These are phyloP conservation scores for Poicephalus gulielmi DNA, from an alignment of 2,113 vertebrate genomes.

Conservation along the genomic window DNA sequence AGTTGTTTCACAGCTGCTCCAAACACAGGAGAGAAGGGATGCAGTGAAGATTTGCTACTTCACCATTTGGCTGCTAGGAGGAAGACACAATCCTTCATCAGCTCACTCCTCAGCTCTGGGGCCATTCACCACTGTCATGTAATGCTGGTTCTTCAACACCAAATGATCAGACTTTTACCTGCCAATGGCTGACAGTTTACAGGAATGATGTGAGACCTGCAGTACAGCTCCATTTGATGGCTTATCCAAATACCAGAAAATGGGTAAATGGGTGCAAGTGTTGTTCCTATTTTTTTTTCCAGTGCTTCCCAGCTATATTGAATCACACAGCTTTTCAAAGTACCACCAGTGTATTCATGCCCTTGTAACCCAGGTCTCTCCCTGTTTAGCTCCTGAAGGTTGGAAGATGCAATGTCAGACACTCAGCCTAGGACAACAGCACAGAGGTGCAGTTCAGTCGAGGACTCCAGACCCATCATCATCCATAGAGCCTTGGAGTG, in stretches of 20 bases:
- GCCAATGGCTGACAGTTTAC: background rate
- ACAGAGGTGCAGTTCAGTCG: rapidly evolving
- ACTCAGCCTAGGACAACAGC: background rate
- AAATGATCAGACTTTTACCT: background rate
- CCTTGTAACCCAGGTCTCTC: background rate
- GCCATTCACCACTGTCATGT: background rate
- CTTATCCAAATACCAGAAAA: background rate
- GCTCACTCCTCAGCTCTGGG: background rate
- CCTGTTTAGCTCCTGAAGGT: background rate
- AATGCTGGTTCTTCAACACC: background rate
- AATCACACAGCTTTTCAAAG: background rate
- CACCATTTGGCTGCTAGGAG: background rate
- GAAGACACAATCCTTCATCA: background rate
- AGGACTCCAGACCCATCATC: background rate
- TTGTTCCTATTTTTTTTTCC: background rate
- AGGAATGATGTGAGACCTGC: background rate
- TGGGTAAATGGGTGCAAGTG: background rate
- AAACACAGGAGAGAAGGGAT: background rate
- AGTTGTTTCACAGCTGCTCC: background rate
- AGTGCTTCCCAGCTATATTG: background rate
- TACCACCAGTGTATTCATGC: background rate
- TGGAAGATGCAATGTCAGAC: background rate
- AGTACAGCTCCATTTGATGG: background rate
- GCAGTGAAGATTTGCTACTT: background rate
- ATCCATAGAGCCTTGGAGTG: background rate